Percentiles rank a stretch among this genome's conserved stretches.
These are phyloP conservation scores for Nerophis lumbriciformis DNA, from an alignment of 2,113 vertebrate genomes.

Conservation along the genomic window DNA sequence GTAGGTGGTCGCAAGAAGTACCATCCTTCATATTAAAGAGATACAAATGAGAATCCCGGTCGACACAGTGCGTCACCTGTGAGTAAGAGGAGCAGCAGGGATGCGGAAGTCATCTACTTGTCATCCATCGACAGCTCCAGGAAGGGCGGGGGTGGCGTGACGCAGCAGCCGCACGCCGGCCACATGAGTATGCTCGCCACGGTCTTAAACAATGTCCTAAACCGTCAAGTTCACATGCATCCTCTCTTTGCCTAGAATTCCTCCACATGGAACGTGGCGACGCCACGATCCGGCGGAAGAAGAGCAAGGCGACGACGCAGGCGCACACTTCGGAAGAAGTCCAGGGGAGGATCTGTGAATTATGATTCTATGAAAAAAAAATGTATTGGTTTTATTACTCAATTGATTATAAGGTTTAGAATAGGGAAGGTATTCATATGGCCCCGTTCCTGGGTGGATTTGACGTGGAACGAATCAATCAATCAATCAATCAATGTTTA, in stretches of 20 bases:
- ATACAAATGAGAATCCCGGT: neutral
- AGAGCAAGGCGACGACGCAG: neutral
- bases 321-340: neutral
- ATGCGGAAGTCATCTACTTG: neutral
- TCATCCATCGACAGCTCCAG: conserved; percentile 5
- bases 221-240: neutral
- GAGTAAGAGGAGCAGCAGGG: neutral
- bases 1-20: neutral
- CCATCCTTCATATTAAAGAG: neutral
- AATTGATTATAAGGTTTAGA: too few species aligned
- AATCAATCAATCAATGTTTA: too few species aligned
- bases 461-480: too few species aligned
- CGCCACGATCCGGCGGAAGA: conserved; percentile 2
- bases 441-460: too few species aligned
- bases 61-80: neutral
- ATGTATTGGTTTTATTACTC: too few species aligned
- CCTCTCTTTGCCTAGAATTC: neutral
- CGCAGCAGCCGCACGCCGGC: neutral
- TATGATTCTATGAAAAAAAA: neutral
- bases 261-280: neutral
- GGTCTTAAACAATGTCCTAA: neutral
- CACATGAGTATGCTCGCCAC: neutral
- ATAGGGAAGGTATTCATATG: too few species aligned
- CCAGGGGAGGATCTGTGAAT: neutral
- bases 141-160: neutral